Base-by-base conservation (phyloP, 2,888 invertebrate species). In the Rhagium mordax region DNA sequence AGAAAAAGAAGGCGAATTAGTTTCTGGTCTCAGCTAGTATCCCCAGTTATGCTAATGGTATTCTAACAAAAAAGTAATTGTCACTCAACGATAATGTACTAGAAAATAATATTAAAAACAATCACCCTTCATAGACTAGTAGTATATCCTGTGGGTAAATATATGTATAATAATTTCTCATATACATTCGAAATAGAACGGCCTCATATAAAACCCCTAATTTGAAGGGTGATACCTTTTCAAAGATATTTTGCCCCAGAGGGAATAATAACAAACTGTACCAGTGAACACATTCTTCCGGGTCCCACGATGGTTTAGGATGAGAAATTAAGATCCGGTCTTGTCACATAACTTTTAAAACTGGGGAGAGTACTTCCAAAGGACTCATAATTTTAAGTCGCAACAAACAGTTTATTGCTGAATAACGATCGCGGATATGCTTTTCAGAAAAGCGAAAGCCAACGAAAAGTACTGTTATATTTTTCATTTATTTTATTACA, bases 251-350 rank as follows among this genome's bases (percentile, higher is more conserved):
- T 53, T 33, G 41, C 57, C 21, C 70, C 68, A 55, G 8, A 64
- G 78, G 74, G 78, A 72, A 76, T 76, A 73, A 76, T 78, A 74
- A 74, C 72, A 71, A 74, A 71, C 59, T 70, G 71, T 67, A 70
- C 48, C 70, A 49, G 53, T 1, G 33, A 64, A 72, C 71, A 69
- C 71, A 60, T 70, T 75, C 75, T 77, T 77, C 69, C 72, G 73
- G 75, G 75, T 77, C 75, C 64, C 75, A 72, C 73, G 68, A 68
- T 74, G 72, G 61, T 48, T 69, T 49, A 61, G 55, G 74, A 76
- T 78, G 78, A 72, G 78, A 78, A 75, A 76, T 73, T 74, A 33
- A 29, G 65, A 65, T 65, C 53, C 20, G 33, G 53, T 8, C 20
- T 29, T 33, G 51, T 65, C 53, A 10, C 53, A 65, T 65, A 53